Conservation (phyloP, 2,797 vertebrate genomes). For the Podarcis lilfordi region DNA sequence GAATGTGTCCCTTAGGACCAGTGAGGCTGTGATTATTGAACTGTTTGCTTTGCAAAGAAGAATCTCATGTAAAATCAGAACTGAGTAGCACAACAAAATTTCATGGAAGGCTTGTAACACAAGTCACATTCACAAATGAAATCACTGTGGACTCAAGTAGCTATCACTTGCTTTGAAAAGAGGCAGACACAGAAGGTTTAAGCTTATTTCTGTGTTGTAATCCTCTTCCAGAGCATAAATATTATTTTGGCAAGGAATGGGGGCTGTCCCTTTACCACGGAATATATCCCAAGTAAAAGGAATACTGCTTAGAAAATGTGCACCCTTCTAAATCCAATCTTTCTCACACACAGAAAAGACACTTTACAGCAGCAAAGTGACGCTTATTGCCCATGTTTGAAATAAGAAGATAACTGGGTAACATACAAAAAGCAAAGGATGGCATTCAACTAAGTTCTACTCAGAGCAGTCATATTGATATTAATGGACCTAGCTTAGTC, state of each 20-base stretch:
- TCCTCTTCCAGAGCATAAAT: background rate
- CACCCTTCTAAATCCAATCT: background rate
- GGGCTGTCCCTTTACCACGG: background rate
- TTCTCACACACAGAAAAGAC: background rate
- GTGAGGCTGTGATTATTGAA: background rate
- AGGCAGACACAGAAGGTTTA: background rate
- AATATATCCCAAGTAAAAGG: background rate
- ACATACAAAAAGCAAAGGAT: background rate
- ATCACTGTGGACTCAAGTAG: background rate
- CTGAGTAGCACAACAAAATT: background rate
- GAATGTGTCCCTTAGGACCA: background rate
- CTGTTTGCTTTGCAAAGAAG: background rate
- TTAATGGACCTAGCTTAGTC: too few species aligned
- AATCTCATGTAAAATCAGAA: background rate
- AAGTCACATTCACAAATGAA: background rate
- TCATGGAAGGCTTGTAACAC: background rate
- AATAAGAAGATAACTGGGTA: background rate
- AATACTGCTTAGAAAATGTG: background rate
- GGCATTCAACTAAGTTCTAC: too few species aligned
- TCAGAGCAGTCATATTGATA: too few species aligned
- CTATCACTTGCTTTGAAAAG: background rate
- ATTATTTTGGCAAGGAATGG: background rate
- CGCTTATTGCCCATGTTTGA: background rate
- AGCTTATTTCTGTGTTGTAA: background rate
- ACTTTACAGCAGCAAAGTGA: background rate